Conservation (phyloP, 2,113 vertebrate species). For the Boleophthalmus pectinirostris region DNA sequence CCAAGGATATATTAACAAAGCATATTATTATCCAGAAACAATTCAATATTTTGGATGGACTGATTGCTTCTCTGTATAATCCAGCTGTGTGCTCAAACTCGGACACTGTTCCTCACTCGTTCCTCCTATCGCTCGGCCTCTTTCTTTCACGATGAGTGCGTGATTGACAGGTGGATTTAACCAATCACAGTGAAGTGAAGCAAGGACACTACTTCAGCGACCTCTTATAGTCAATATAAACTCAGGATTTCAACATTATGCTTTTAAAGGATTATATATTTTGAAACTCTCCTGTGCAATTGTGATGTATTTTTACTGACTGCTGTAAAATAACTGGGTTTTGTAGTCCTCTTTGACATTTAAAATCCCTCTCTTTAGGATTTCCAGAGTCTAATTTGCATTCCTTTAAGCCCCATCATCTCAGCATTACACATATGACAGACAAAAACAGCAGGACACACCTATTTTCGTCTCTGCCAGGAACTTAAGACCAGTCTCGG, state of each 20-base stretch:
- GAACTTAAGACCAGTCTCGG: conserved; percentile 26
- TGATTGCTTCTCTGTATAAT: too few relatives aligned
- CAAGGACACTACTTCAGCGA: too few relatives aligned
- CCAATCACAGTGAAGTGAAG: too few relatives aligned
- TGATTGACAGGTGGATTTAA: background rate
- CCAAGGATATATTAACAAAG: background rate
- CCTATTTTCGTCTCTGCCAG: conserved; percentile 37
- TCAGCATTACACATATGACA: conserved; percentile 49
- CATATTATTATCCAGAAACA: background rate
- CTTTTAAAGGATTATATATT: background rate
- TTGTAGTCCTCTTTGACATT: background rate
- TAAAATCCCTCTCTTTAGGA: background rate
- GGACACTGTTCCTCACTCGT: too few relatives aligned
- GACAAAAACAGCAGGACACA: conserved; percentile 37
- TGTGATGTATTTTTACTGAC: background rate
- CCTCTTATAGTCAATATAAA: too few relatives aligned
- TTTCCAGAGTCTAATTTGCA: conserved; percentile 14
- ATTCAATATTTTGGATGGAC: background rate
- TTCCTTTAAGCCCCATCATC: conserved; percentile 40
- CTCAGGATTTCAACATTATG: too few relatives aligned
- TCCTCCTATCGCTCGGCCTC: background rate
- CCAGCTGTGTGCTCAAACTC: background rate
- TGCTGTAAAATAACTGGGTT: too few relatives aligned
- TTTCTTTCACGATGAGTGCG: background rate
- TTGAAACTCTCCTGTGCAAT: background rate